These are phyloP conservation scores for Allygus modestus DNA, from an alignment of 2,888 invertebrate genomes.

Conservation along the genomic window DNA sequence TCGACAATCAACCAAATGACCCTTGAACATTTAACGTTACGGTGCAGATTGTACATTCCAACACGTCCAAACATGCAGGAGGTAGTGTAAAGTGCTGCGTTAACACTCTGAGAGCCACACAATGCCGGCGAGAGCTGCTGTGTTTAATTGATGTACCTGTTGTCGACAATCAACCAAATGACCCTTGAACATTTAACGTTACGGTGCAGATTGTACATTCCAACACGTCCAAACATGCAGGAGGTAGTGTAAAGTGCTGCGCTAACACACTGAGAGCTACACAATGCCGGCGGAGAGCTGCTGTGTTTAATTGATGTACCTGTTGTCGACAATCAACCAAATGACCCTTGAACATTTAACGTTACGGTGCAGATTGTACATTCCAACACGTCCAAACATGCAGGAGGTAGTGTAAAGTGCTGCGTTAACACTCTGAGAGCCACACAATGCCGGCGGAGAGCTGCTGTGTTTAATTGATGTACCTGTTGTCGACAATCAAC, in stretches of 20 bases:
- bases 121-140: neutral
- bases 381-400: too few species aligned
- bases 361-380: too few species aligned
- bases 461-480: constrained; percentile 27
- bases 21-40: constrained; percentile 31
- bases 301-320: constrained; percentile 37
- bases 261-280: too few species aligned
- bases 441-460: neutral
- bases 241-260: too few species aligned
- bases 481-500: constrained; percentile 45
- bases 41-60: neutral
- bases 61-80: too few species aligned
- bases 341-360: constrained; percentile 26
- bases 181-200: constrained; percentile 36
- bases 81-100: neutral
- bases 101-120: neutral
- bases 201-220: neutral
- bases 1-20: constrained; percentile 40
- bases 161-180: constrained; percentile 40
- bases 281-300: too few species aligned
- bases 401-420: neutral
- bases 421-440: neutral
- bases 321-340: constrained; percentile 26
- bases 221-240: too few species aligned
- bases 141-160: constrained; percentile 46